Evolutionary conservation across 2,797 vertebrate genomes (phyloP), one percentile per base, ranked within the genome.

Genomic region (Diplodus puntazzo): DNA sequence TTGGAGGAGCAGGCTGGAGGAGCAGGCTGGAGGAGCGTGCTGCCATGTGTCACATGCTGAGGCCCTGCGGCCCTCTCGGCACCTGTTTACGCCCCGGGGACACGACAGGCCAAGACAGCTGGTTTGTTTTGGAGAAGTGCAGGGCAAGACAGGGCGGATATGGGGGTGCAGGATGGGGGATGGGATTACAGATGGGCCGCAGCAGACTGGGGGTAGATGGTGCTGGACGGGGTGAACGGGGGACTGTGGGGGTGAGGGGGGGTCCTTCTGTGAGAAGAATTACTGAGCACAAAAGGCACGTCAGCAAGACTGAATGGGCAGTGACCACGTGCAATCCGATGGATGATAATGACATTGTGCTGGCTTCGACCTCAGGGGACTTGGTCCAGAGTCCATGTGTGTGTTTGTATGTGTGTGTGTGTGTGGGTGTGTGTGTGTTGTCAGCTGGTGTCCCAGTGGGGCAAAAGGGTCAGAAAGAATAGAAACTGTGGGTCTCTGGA

Each of bases 271-370:
- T 89, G 91, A 86, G 90, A 92, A 92, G 92, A 94, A 94, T 92
- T 91, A 91, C 91, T 79, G 88, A 85, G 87, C 89, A 95, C 93
- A 95, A 95, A 94, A 94, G 94, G 84, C 90, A 88, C 75, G 66
- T 89, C 87, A 89, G 87, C 81, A 81, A 79, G 67, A 86, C 88
- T 92, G 90, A 94, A 94, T 92, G 84, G 92, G 84, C 87, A 89
- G 91, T 85, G 91, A 87, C 89, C 88, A 86, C 75, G 66, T 85
- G 86, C 88, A 91, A 94, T 92, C 92, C 92, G 79, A 93, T 93
- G 86, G 91, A 93, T 88, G 94, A 94, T 93, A 93, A 93, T 92
- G 88, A 92, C 90, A 94, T 94, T 94, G 94, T 92, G 88, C 74
- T 83, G 74, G 66, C 75, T 79, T 42, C 78, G 76, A 89, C 91